Conservation (phyloP, 2,113 vertebrate species). For the Vireo altiloquus region DNA sequence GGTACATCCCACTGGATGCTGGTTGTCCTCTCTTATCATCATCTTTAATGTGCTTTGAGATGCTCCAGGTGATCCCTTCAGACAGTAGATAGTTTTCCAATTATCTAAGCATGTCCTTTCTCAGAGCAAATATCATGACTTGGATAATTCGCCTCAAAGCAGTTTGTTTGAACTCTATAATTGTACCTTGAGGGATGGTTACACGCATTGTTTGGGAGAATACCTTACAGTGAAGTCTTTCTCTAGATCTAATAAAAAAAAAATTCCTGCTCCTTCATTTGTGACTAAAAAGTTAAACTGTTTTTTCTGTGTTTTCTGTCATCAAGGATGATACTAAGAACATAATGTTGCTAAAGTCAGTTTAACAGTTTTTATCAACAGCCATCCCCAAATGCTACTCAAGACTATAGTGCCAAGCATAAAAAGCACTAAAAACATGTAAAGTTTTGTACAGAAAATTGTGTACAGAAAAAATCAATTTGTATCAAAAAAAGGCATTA, state of each 20-base stretch:
- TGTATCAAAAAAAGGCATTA: background rate
- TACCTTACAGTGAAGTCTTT: background rate
- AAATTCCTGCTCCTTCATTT: background rate
- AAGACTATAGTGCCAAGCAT: background rate
- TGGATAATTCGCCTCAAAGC: background rate
- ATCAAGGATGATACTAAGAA: rapidly evolving
- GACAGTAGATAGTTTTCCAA: background rate
- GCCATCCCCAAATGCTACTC: background rate
- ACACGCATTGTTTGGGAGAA: background rate
- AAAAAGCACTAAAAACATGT: background rate
- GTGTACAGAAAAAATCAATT: background rate
- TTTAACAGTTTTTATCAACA: background rate
- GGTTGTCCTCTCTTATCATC: background rate
- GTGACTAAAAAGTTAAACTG: background rate
- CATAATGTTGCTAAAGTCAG: background rate
- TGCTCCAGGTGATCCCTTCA: background rate
- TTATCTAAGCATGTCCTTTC: background rate
- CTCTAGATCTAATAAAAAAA: background rate
- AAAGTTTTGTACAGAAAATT: background rate
- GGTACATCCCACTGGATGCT: rapidly evolving
- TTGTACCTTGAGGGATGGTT: background rate
- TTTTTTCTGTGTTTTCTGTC: background rate
- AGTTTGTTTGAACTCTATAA: background rate
- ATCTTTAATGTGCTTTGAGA: background rate
- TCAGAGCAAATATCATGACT: background rate